Evolutionary conservation across 1,140 invertebrate genomes (phyloP), one percentile per base, ranked within the genome.

Genomic region (Octopus sinensis): DNA sequence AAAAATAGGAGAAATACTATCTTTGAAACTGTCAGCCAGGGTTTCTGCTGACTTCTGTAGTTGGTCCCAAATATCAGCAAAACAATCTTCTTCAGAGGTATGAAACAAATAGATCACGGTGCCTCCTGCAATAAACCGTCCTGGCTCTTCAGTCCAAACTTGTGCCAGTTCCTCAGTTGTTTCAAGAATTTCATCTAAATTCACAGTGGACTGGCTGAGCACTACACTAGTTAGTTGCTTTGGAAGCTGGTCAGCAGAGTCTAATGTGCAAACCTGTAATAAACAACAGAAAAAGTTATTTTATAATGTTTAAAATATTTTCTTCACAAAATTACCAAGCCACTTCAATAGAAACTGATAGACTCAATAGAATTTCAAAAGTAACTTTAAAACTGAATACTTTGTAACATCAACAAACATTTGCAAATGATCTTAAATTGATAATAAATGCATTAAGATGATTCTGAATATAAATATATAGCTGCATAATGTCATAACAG

Each of bases 191-290:
- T 13, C 13, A n/a, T 73, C 68, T 5, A 73, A 23, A 17, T 73
- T 73, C 13, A 73, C 68, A n/a, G 68, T 73, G 17, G 68, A 73
- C 68, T 73, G 68, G 30, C 68, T 73, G 5, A 73, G 13, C 17
- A 73, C 68, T 5, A 73, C 68, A 73, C 68, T 73, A 23, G 68
- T 73, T 13, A 73, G 30, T 73, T 73, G 68, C 68, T 73, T 73
- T 12, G 56, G 68, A 6, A 73, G 30, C 13, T 73, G 68, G 68
- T 73, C 68, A 17, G 68, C 68, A 73, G 68, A 73, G 68, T 73
- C 68, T 13, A 73, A 73, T n/a, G 13, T 17, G 30, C 68, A 73
- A 73, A 73, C 68, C 68, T 73, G 13, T 7, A 73, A 73, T 7
- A 17, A 73, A 13, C 17, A 13, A 12, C 7, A 73, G 13, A 73